Conservation (phyloP, 2,113 vertebrate genomes). For the Verasper variegatus region DNA sequence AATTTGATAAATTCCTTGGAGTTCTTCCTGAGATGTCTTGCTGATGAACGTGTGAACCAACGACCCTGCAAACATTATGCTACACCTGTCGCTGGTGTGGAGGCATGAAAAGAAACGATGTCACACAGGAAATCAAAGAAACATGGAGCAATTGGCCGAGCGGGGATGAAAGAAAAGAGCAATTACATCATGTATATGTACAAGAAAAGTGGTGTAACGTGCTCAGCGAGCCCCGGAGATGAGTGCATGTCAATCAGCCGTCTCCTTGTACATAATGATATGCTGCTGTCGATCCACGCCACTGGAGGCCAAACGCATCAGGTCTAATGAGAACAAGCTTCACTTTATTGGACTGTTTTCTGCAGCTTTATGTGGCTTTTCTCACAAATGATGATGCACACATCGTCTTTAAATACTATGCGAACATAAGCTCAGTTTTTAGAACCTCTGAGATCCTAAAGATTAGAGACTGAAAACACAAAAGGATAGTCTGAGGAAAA, state of each 20-base stretch:
- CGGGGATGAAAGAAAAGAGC: neutral
- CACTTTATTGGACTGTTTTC: neutral
- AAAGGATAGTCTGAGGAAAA: neutral
- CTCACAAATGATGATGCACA: neutral
- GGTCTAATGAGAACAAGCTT: neutral
- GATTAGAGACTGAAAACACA: too few species aligned
- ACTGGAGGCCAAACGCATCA: neutral
- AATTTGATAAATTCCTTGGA: too few species aligned
- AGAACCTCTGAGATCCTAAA: too few species aligned
- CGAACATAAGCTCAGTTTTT: too few species aligned
- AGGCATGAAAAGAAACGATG: neutral
- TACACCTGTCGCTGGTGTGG: too few species aligned
- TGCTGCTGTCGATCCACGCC: neutral
- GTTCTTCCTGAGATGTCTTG: too few species aligned
- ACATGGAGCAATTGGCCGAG: neutral
- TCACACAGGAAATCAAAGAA: conserved; percentile 3
- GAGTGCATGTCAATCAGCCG: conserved; percentile 15
- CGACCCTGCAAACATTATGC: too few species aligned
- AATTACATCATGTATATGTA: conserved; percentile 3
- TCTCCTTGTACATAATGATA: neutral
- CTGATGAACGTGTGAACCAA: too few species aligned
- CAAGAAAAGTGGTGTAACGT: neutral
- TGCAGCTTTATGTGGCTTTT: neutral
- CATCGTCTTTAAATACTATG: too few species aligned
- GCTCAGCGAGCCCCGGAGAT: neutral